These are phyloP conservation scores for Anguilla pacifica DNA, from an alignment of 2,797 vertebrate genomes.

Conservation along the genomic window DNA sequence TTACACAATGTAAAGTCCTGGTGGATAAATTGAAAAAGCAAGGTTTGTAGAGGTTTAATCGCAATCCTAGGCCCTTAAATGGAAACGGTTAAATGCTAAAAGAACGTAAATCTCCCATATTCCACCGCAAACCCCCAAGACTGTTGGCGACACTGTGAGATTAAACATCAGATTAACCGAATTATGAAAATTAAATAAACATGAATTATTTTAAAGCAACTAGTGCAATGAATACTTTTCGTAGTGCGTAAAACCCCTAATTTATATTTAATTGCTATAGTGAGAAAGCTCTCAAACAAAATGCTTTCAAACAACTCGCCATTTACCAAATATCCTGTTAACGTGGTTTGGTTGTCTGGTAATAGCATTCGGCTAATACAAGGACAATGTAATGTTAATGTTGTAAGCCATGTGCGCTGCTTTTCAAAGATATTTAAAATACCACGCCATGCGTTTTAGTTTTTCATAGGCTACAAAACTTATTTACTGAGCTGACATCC, in stretches of 20 bases:
- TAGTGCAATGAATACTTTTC: conserved; percentile 9
- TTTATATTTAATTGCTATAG: conserved; percentile 14
- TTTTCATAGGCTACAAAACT: not conserved
- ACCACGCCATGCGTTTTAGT: not conserved
- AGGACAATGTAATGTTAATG: not conserved
- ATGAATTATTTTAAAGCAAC: conserved; percentile 17
- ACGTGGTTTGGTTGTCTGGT: not conserved
- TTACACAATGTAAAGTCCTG: conserved; percentile 30
- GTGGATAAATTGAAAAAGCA: not conserved
- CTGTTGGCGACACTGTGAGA: not conserved
- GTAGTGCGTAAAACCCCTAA: not conserved
- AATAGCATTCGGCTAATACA: not conserved
- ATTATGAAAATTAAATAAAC: conserved; percentile 20
- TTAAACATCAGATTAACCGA: conserved; percentile 16
- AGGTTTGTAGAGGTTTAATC: conserved; percentile 15
- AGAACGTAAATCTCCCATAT: not conserved
- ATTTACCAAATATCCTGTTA: not conserved
- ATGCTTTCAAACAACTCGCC: not conserved
- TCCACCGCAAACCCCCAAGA: not conserved
- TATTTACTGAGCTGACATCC: not conserved
- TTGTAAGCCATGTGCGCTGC: not conserved
- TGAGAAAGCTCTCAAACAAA: not conserved
- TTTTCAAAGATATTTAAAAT: not conserved
- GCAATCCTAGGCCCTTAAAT: not conserved
- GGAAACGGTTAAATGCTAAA: conserved; percentile 5